A percentile compares a stretch with the other conserved stretches of the same genome.
These are phyloP conservation scores for Theonella swinhoei DNA, from an alignment of 37 sponge, comb jelly and placozoan species.

Conservation along the genomic window DNA sequence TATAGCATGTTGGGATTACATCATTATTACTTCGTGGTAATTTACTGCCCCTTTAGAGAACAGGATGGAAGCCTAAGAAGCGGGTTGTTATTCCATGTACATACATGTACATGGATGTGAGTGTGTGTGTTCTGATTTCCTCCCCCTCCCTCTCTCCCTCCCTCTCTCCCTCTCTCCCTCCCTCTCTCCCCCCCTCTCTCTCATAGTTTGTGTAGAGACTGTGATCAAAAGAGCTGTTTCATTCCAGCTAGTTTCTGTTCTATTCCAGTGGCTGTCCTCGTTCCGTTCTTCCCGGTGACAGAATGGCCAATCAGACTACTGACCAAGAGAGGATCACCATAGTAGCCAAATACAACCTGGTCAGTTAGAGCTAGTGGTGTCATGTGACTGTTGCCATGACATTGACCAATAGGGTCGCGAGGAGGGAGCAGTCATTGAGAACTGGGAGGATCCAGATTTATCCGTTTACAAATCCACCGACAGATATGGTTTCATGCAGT, in stretches of 20 bases:
- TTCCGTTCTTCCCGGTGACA: background rate
- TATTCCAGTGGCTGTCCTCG: background rate
- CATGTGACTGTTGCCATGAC: slow-evolving; percentile 5
- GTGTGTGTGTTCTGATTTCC: too few species aligned
- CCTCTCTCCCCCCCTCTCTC: slow-evolving; percentile 32
- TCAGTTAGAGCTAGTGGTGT: slow-evolving; percentile 20
- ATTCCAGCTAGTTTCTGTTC: too few species aligned
- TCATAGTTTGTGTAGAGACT: too few species aligned
- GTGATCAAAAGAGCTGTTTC: background rate
- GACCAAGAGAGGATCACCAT: slow-evolving; percentile 59
- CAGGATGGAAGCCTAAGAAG: background rate
- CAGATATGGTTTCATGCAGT: slow-evolving; percentile 98
- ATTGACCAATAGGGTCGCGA: slow-evolving; percentile 74
- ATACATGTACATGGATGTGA: too few species aligned
- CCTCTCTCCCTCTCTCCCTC: background rate
- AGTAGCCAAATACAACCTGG: slow-evolving; percentile 76
- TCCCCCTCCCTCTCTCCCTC: too few species aligned
- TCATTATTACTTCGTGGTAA: too few species aligned
- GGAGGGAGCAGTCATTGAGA: slow-evolving; percentile 87
- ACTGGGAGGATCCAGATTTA: slow-evolving; percentile 97
- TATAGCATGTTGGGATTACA: too few species aligned
- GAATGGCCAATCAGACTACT: slow-evolving; percentile 60
- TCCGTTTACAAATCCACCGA: slow-evolving; percentile 89
- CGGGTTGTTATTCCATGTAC: background rate
- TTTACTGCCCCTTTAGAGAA: too few species aligned